These are phyloP conservation scores for Hirtodrosophila duncani DNA, from an alignment of 2,888 invertebrate genomes.

Conservation along the genomic window DNA sequence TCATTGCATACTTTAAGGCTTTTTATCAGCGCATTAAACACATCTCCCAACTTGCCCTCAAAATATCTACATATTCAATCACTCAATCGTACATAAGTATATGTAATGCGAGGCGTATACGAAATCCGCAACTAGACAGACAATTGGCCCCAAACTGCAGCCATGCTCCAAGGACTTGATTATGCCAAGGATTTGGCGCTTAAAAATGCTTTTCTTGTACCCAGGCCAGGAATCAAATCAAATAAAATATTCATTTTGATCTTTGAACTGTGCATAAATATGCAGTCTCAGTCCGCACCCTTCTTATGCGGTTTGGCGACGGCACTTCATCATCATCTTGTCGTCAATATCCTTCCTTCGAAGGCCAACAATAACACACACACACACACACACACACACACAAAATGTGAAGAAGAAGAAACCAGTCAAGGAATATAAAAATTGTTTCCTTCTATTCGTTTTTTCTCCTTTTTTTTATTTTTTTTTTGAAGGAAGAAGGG, in stretches of 20 bases:
- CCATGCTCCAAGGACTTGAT: conserved; percentile 65
- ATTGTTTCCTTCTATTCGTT: conserved; percentile 35
- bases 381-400: no score
- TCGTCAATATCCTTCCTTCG: conserved; percentile 46
- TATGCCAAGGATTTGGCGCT: conserved; percentile 59
- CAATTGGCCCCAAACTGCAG: conserved; percentile 49
- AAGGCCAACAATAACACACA: conserved; percentile 37
- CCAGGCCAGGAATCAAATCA: conserved; percentile 64
- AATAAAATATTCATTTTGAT: conserved; percentile 78
- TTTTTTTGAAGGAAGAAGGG: no score
- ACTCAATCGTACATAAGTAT: not conserved
- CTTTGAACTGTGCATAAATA: conserved; percentile 77
- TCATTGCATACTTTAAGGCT: conserved; percentile 5
- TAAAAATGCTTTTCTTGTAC: conserved; percentile 75
- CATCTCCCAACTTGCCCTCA: conserved; percentile 6
- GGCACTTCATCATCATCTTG: conserved; percentile 58
- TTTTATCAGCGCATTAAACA: conserved; percentile 30
- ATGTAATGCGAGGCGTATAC: not conserved
- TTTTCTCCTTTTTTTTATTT: conserved; percentile 11
- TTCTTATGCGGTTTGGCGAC: conserved; percentile 62
- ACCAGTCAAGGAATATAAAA: conserved; percentile 19
- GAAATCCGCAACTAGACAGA: conserved; percentile 37
- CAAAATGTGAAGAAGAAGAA: conserved; percentile 1
- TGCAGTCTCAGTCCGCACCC: conserved; percentile 48
- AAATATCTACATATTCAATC: conserved; percentile 28